phyloP scores from a whole-genome alignment of 2,113 vertebrate genomes.

The Hydropotes inermis region DNA sequence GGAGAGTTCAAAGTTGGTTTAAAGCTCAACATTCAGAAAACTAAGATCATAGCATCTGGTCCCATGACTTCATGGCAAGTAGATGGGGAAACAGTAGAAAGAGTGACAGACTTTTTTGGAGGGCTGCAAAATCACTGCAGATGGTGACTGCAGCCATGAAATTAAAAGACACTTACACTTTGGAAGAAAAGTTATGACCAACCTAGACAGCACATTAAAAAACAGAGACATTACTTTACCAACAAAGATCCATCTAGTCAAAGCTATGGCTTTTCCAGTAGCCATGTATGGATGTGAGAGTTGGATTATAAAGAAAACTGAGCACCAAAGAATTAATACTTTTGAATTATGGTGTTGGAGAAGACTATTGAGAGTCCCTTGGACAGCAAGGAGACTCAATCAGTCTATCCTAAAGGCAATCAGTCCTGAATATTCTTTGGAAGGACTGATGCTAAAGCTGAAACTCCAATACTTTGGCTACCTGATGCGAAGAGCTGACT shows the following conservation, averaged over 20 bases:
- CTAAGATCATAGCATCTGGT: not conserved
- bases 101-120: not conserved
- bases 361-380: not conserved
- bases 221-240: not conserved
- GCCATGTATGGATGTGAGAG: not conserved
- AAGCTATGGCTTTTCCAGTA: not conserved
- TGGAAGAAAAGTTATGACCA: not conserved
- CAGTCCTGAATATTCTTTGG: not conserved
- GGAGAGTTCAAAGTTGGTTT: not conserved
- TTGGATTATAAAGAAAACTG: not conserved
- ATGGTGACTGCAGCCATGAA: not conserved
- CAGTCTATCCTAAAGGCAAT: not conserved
- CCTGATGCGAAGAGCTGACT: not conserved
- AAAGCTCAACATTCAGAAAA: not conserved
- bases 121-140: not conserved
- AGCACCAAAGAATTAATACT: accelerated
- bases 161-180: not conserved
- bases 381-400: not conserved
- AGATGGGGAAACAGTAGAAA: not conserved
- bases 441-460: not conserved
- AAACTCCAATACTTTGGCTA: not conserved
- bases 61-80: not conserved
- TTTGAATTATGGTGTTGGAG: not conserved
- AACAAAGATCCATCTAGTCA: accelerated
- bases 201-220: not conserved